Evolutionary conservation across 2,888 invertebrate genomes (phyloP), one percentile per base, ranked within the genome.

Genomic region (Eucera pruinosa): DNA sequence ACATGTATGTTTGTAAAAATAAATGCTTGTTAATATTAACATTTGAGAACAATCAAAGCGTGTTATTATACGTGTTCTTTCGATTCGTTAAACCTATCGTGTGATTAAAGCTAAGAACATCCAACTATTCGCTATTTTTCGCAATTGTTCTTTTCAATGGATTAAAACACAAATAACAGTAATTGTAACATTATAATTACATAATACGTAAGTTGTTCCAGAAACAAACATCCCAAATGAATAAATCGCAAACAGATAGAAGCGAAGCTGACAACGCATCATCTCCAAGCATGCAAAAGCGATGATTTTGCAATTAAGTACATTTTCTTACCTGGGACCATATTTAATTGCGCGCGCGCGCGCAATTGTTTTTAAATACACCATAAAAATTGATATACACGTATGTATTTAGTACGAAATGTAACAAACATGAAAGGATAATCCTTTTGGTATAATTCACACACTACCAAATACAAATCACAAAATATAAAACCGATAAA

Each of bases 271-370:
- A 25, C 20, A 52, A 58, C 20, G 54, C 47, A 50, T 50, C 33
- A 20, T 54, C 25, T 11, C 4, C 45, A 47, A 36, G 45, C 79
- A 80, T 79, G 73, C 79, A 47, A 78, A n/a, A 79, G 73, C 79
- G 74, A 61, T 54, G 60, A 45, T 69, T 57, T 67, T 25, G n/a
- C n/a, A n/a, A n/a, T n/a, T 25, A 78, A 68, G 30, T 61, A 60
- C 39, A 52, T 65, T 39, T 70, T 50, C 86, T 86, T 86, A 86
- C 86, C 86, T 86, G 54, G 30, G 45, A 58, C 30, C n/a, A 55
- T 25, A 18, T 68, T 71, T 57, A 64, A 36, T 55, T 48, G 27
- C 33, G 20, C 36, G 50, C 43, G n/a, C n/a, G n/a, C n/a, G n/a
- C n/a, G n/a, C n/a, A n/a, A 39, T n/a, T 27, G 25, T 52, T 58